Evolutionary conservation across 2,113 vertebrate genomes (phyloP).

Genomic region (Heterocephalus glaber): DNA sequence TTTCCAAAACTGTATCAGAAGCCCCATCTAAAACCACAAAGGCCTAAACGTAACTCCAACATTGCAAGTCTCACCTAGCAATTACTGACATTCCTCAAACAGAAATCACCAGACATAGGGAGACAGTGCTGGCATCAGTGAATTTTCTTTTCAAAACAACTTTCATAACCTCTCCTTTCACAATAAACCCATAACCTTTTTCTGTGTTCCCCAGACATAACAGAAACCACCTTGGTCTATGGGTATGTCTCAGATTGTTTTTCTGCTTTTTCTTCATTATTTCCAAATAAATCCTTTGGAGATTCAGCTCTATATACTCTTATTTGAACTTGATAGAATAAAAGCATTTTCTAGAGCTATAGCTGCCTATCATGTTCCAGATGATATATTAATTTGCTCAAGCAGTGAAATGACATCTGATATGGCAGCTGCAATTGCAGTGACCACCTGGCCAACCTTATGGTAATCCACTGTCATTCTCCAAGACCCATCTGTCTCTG

Average conservation of each 20-base stretch:
- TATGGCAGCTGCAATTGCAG: not conserved
- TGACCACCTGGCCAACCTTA: not conserved
- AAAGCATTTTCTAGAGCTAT: not conserved
- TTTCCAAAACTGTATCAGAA: not conserved
- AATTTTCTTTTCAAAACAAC: not conserved
- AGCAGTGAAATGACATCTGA: not conserved
- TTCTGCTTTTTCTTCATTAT: not conserved
- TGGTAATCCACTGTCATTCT: not conserved
- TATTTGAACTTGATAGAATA: not conserved
- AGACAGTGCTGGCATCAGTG: not conserved
- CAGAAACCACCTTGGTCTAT: not conserved
- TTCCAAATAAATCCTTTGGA: not conserved
- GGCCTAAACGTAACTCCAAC: not conserved
- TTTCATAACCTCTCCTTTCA: not conserved
- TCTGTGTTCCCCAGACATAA: not conserved
- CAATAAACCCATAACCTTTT: not conserved
- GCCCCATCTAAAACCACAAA: not conserved
- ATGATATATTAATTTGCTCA: not conserved
- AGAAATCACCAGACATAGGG: not conserved
- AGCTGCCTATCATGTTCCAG: not conserved
- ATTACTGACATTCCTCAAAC: not conserved
- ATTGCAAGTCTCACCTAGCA: not conserved
- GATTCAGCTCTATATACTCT: not conserved
- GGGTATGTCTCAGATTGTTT: not conserved
- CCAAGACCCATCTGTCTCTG: not conserved